Base-by-base conservation (phyloP, 2,888 invertebrate species). In the Ptychoptera contaminata region DNA sequence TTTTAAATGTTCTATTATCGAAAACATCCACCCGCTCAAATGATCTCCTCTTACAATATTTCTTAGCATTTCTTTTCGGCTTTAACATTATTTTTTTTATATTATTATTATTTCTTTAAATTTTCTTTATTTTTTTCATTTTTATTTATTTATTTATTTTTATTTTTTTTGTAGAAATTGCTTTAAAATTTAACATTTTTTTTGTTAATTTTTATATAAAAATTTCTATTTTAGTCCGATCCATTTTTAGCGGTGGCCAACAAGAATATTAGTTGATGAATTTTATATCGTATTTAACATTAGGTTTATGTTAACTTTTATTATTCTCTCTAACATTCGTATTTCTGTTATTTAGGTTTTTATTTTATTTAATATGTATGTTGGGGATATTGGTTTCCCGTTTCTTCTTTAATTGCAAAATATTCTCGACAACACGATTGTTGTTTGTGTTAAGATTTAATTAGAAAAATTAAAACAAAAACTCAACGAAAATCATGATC, bases 161-260 rank as follows among this genome's bases (percentile, higher is more conserved):
- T 40, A 37, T 23, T 37, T 2, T 37, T 37, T 31, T 8, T 43
- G 8, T n/a, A n/a, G 11, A 36, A 9, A 15, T 32, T 37, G 16
- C 38, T 32, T 16, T 32, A 23, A 23, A 23, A 23, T 23, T 23
- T 5, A 23, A 23, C 23, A 5, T 23, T 23, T 23, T 23, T 23
- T 23, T 23, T 23, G 23, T 23, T 5, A 3, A 23, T 23, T 23
- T 45, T 44, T 37, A 37, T 32, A 32, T 35, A 35, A 29, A 43
- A 29, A 35, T 61, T 57, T 63, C 64, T 65, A 65, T 65, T 65
- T 64, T 59, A 56, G 61, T 56, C 52, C 52, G 49, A 54, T 59
- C 51, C 58, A 65, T 61, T 61, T 63, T 59, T 64, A 63, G 53
- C 50, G 55, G 53, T 59, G 59, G 65, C 63, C 62, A 62, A 63